These are phyloP conservation scores for Hypolimnas misippus DNA, from an alignment of 2,888 invertebrate genomes.

Conservation along the genomic window DNA sequence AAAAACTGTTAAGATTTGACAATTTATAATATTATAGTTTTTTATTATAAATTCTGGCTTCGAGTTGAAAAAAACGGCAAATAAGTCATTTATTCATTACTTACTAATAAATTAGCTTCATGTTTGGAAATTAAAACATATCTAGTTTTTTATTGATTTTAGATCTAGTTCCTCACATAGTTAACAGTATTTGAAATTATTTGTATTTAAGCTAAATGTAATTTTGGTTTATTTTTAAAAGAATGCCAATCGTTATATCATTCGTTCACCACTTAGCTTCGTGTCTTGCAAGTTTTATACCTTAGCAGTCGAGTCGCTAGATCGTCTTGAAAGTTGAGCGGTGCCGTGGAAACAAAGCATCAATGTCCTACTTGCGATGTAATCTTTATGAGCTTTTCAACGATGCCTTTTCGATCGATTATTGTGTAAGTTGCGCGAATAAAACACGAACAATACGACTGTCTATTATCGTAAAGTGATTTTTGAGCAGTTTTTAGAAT, in stretches of 20 bases:
- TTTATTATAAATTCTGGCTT: too few relatives aligned
- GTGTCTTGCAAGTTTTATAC: constrained; percentile 15
- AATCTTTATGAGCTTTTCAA: constrained; percentile 14
- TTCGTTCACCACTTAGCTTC: constrained; percentile 7
- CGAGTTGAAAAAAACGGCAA: too few relatives aligned
- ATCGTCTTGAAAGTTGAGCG: constrained; percentile 13
- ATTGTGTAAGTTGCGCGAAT: constrained; percentile 1
- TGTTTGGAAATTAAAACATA: too few relatives aligned
- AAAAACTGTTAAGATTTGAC: too few relatives aligned
- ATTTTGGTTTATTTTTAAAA: neutral
- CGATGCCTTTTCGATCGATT: constrained; percentile 9
- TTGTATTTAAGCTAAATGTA: neutral
- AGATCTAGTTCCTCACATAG: too few relatives aligned
- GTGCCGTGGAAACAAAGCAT: constrained; percentile 3
- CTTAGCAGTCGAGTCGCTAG: constrained; percentile 1
- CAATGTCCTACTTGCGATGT: constrained; percentile 7
- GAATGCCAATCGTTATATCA: neutral
- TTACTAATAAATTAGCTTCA: too few relatives aligned
- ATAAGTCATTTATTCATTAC: too few relatives aligned
- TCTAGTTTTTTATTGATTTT: too few relatives aligned
- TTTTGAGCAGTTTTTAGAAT: too few relatives aligned
- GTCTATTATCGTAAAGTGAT: too few relatives aligned
- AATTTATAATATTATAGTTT: too few relatives aligned
- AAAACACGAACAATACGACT: neutral
- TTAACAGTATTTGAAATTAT: too few relatives aligned